Conservation (phyloP, 1,140 invertebrate species). For the Patella vulgata region DNA sequence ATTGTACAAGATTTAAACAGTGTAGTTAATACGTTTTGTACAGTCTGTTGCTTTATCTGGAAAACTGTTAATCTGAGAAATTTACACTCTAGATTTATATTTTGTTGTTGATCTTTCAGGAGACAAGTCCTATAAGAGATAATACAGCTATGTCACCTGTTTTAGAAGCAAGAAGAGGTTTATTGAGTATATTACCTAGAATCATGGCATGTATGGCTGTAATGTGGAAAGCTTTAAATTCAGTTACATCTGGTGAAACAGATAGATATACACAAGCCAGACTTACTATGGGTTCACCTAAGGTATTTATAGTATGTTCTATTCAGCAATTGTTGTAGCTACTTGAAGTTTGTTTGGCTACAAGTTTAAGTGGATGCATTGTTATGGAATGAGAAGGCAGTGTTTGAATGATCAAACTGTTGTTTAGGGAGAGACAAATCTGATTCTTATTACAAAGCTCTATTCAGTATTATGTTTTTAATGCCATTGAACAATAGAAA, state of each 20-base stretch:
- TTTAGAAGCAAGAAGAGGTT: constrained; percentile 76
- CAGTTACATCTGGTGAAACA: constrained; percentile 65
- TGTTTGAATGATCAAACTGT: too few relatives aligned
- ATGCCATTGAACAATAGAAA: too few relatives aligned
- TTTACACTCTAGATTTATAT: too few relatives aligned
- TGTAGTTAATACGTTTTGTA: too few relatives aligned
- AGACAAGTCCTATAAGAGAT: constrained; percentile 59
- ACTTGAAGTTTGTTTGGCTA: background rate
- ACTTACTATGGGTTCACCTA: constrained; percentile 63
- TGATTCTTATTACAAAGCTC: too few relatives aligned
- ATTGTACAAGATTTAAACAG: too few relatives aligned
- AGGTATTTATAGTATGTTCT: constrained; percentile 45
- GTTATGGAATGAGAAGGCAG: too few relatives aligned
- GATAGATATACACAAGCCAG: constrained; percentile 40
- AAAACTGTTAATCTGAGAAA: too few relatives aligned
- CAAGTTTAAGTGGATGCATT: too few relatives aligned
- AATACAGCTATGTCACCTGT: constrained; percentile 56
- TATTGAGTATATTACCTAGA: constrained; percentile 82
- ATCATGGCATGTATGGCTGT: constrained; percentile 83
- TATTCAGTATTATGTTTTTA: too few relatives aligned
- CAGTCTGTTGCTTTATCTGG: too few relatives aligned
- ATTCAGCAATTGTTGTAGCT: constrained; percentile 64
- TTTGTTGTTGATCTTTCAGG: constrained; percentile 36
- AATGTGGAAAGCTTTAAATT: constrained; percentile 80
- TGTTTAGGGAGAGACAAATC: too few relatives aligned